Evolutionary conservation across 1,140 invertebrate genomes (phyloP), one percentile per base, ranked within the genome.

Genomic region (Sarcophaga peregrina): DNA sequence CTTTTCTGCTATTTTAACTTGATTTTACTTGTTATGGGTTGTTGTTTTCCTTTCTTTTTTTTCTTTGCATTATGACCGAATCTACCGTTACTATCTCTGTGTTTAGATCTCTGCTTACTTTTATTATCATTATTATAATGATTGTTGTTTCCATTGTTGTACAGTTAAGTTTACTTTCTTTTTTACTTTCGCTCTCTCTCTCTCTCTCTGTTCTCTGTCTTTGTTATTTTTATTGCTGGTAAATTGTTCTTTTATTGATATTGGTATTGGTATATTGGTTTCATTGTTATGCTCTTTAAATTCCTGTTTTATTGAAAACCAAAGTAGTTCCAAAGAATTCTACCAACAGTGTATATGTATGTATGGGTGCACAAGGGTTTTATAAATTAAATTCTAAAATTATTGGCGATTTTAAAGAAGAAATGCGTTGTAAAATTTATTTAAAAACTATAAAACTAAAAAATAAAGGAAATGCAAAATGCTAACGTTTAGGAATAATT

Each of bases 251-350:
- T 54, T 9, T 25, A 72, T 13, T 25, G 62, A 3, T 72, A 37
- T 37, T 37, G 25, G 25, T 37, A 37, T 37, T 37, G 25, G 25
- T 37, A 37, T 9, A 72, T 72, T 25, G 37, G 20, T 72, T 17
- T 72, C 62, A 72, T 72, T 72, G 62, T 72, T 72, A 72, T 72
- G 62, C 17, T 25, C 62, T 72, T 72, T 72, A 20, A 72, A 72
- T 25, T 72, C 62, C 8, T 25, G 9, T 72, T 72, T 25, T 72
- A 72, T 72, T 72, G 62, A 72, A 20, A 25, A 72, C 62, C 37
- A 72, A 72, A 72, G 20, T 72, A 72, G 25, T 37, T 37, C 25
- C 25, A 37, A 2, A 4, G 25, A 37, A 37, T 37, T 37, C 25
- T 37, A 37, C 25, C 1, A 37, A 2, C 25, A 37, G 1, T 1